These are phyloP conservation scores for Orthonyx spaldingii DNA, from an alignment of 2,113 vertebrate species.

Conservation along the genomic window DNA sequence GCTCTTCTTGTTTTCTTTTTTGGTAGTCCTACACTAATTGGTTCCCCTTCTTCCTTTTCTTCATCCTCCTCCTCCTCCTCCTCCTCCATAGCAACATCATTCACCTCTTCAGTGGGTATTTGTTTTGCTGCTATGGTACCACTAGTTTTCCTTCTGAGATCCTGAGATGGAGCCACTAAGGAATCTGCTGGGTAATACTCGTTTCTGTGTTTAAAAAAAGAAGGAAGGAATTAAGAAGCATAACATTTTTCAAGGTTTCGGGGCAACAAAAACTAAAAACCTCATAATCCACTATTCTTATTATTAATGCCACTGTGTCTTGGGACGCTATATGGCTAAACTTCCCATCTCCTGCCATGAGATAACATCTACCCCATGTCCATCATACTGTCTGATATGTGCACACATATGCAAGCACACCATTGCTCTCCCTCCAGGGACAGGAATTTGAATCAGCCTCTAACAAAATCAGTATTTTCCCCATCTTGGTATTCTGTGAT, in stretches of 20 bases:
- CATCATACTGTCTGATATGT: not conserved
- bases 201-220: slow-evolving; percentile 71
- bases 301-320: not conserved
- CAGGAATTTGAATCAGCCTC: not conserved
- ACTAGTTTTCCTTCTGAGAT: slow-evolving; percentile 75
- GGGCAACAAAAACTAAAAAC: not conserved
- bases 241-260: not conserved
- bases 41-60: slow-evolving; percentile 56
- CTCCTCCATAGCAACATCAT: slow-evolving; percentile 45
- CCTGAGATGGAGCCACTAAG: slow-evolving; percentile 87
- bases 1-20: slow-evolving; percentile 83
- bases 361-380: not conserved
- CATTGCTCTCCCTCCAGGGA: not conserved
- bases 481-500: not conserved
- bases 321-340: not conserved
- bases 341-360: not conserved
- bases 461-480: not conserved
- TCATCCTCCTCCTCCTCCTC: slow-evolving; percentile 52
- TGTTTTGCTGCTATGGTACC: slow-evolving; percentile 10
- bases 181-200: slow-evolving; percentile 90
- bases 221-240: not conserved
- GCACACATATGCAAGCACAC: not conserved
- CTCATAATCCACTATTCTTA: not conserved
- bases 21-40: slow-evolving; percentile 35
- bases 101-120: slow-evolving; percentile 5